Evolutionary conservation across 2,113 vertebrate species (phyloP).

Genomic region (Podilymbus podiceps): DNA sequence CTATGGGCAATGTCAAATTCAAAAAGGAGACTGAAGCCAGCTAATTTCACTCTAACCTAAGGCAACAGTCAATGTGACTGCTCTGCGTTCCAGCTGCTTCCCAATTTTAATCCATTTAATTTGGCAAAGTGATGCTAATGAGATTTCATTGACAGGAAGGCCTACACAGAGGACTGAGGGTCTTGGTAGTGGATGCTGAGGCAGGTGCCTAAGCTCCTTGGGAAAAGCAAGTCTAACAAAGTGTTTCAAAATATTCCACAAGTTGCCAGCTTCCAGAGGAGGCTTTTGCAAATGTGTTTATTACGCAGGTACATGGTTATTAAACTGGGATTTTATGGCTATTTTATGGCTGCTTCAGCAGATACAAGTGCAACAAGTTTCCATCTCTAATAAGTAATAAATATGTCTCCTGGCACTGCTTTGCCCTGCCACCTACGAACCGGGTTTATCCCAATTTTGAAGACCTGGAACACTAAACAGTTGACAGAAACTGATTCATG

Average conservation of each 20-base stretch:
- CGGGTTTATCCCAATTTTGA: not conserved
- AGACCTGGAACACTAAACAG: not conserved
- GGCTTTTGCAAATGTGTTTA: not conserved
- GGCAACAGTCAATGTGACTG: constrained; percentile 18
- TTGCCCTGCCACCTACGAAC: not conserved
- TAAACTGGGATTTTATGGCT: not conserved
- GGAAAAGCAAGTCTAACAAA: constrained; percentile 7
- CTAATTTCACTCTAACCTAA: constrained; percentile 33
- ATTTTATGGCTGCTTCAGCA: not conserved
- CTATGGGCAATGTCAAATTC: not conserved
- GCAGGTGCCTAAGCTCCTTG: not conserved
- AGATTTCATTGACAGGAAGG: constrained; percentile 10
- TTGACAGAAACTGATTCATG: not conserved
- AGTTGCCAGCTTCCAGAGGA: not conserved
- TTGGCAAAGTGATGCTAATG: constrained; percentile 43
- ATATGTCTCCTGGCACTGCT: not conserved
- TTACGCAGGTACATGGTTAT: not conserved
- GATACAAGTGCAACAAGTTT: not conserved
- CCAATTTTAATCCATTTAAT: constrained; percentile 52
- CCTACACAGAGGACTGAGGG: not conserved
- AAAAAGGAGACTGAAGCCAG: not conserved
- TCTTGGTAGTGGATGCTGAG: not conserved
- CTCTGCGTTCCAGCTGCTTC: not conserved
- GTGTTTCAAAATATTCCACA: not conserved
- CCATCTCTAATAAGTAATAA: not conserved